phyloP scores from a whole-genome alignment of 37 sponge, comb jelly and placozoan genomes.

The Ephydatia muelleri region DNA sequence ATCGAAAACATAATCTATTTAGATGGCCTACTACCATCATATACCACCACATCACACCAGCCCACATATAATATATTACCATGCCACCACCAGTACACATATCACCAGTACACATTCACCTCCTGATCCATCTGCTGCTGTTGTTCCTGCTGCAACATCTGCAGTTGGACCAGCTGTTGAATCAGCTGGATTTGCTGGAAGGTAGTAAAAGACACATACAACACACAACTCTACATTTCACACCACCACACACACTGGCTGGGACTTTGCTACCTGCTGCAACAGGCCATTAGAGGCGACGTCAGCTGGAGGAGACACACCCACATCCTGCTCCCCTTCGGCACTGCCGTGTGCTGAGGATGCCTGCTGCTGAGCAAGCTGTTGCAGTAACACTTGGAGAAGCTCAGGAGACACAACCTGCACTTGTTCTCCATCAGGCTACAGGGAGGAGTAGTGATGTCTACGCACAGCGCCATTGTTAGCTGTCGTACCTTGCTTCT shows the following conservation, averaged over 20 bases:
- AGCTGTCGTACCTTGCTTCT: conserved; percentile 30
- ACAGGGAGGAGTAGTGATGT: too few relatives aligned
- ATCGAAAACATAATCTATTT: not conserved
- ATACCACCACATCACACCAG: too few relatives aligned
- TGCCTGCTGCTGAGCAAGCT: conserved; percentile 48
- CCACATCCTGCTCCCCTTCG: conserved; percentile 21
- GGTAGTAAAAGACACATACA: too few relatives aligned
- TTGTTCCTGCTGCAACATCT: conserved; percentile 44
- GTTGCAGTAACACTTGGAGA: conserved; percentile 61
- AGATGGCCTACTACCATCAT: too few relatives aligned
- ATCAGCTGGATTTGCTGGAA: conserved; percentile 51
- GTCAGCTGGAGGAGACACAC: not conserved
- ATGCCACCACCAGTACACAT: not conserved
- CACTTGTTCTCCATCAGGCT: conserved; percentile 28
- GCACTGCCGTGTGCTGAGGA: not conserved
- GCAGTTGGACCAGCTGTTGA: conserved; percentile 55
- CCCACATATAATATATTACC: too few relatives aligned
- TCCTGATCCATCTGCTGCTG: conserved; percentile 24
- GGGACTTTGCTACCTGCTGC: conserved; percentile 4
- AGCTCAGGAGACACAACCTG: conserved; percentile 54
- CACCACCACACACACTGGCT: too few relatives aligned
- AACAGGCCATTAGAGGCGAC: not conserved
- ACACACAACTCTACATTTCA: too few relatives aligned
- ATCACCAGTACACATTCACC: too few relatives aligned
- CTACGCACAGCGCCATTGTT: not conserved